Evolutionary conservation across 2,888 invertebrate genomes (phyloP).

Genomic region (Zonitis immaculata): DNA sequence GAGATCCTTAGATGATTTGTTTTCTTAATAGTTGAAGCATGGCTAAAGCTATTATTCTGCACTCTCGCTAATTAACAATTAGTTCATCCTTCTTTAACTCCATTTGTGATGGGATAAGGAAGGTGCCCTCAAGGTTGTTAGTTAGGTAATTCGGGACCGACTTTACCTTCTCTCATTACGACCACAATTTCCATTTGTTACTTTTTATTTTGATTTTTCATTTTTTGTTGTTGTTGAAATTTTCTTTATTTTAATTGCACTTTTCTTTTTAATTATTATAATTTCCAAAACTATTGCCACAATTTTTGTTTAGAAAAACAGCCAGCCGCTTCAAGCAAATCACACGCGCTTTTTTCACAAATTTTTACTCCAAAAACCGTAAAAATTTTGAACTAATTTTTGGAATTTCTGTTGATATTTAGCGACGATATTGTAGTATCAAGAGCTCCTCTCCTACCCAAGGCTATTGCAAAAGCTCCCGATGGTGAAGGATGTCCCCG

Average conservation of each 20-base stretch:
- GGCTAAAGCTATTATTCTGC: conserved; percentile 34
- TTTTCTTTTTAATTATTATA: conserved; percentile 13
- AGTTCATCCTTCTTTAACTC: conserved; percentile 43
- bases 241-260: conserved; percentile 4
- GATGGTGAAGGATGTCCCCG: conserved; percentile 84
- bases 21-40: conserved; percentile 31
- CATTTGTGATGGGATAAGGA: conserved; percentile 69
- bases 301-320: conserved; percentile 23
- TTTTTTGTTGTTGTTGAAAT: too few relatives aligned
- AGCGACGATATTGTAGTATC: conserved; percentile 35
- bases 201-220: conserved; percentile 18
- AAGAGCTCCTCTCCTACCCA: conserved; percentile 48
- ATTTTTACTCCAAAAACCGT: not conserved
- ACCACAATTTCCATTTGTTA: conserved; percentile 13
- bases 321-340: conserved; percentile 33
- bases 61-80: conserved; percentile 34
- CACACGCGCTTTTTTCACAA: conserved; percentile 19
- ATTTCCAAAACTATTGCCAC: not conserved
- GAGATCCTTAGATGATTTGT: conserved; percentile 36
- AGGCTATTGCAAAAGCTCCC: conserved; percentile 73
- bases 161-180: conserved; percentile 50
- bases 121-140: conserved; percentile 59
- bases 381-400: not conserved
- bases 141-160: conserved; percentile 34
- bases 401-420: conserved; percentile 9